Conservation (phyloP, 2,797 vertebrate genomes). For the Hyperoplus lanceolatus region DNA sequence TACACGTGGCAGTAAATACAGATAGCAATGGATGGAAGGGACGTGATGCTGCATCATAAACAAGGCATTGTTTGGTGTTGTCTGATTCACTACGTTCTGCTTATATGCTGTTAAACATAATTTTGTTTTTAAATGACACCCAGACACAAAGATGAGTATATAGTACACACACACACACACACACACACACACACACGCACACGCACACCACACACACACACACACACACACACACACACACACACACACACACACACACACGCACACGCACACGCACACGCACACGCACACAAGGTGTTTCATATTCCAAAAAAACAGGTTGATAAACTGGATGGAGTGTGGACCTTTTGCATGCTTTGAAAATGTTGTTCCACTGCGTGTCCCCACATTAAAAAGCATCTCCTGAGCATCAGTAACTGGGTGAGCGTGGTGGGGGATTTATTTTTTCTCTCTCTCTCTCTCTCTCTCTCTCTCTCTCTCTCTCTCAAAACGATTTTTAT, state of each 20-base stretch:
- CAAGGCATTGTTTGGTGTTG: neutral
- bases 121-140: neutral
- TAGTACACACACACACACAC: neutral
- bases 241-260: neutral
- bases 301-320: neutral
- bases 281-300: neutral
- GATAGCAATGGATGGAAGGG: slow-evolving; percentile 5
- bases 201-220: too few relatives aligned
- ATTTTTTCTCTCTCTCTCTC: slow-evolving; percentile 16
- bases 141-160: neutral
- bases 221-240: neutral
- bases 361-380: slow-evolving; percentile 19
- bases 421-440: slow-evolving; percentile 21
- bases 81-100: slow-evolving; percentile 1
- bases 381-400: slow-evolving; percentile 43
- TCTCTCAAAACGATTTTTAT: slow-evolving; percentile 49
- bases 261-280: neutral
- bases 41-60: slow-evolving; percentile 35
- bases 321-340: neutral
- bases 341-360: slow-evolving; percentile 38
- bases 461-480: too few relatives aligned
- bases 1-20: slow-evolving; percentile 9
- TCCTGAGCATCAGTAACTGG: slow-evolving; percentile 51
- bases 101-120: neutral
- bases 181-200: neutral